Base-by-base conservation (phyloP, 2,888 invertebrate species). In the Quadroppia sp. region DNA sequence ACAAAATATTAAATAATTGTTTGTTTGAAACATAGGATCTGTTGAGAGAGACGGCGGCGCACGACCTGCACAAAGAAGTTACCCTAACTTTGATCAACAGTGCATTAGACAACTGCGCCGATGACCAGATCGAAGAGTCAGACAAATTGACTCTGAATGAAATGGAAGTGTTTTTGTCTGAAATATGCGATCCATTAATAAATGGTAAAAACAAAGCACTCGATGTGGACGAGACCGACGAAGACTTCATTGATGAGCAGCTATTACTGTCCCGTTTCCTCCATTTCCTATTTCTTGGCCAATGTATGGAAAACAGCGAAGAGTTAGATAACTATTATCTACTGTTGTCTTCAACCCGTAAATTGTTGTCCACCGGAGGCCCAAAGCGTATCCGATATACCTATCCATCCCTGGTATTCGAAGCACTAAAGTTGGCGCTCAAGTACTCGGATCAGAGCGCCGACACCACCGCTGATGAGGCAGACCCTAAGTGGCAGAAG, bases 401-500 rank as follows among this genome's bases (percentile, higher is more conserved):
- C 0, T 86, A 99, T 79, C 98, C 99, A 25, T 94, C 98, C 0
- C 86, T 99, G 42, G 88, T 98, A 72, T 97, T 98, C 84, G 91
- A 94, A 82, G 94, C 96, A 0, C 97, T 92, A 82, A 88, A 90
- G 72, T 85, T 98, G 42, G 92, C 95, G 0, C 90, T 89, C 82
- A 88, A 89, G 73, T 97, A 94, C 81, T 89, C 89, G 81, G 86
- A 87, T 17, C 85, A 90, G 20, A 86, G 90, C 20, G 86, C 88
- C 75, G 88, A 90, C 13, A 13, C 32, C 0, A n/a, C 30, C 1
- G 30, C 15, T 1, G 87, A 92, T 17, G 72, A 91, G 88, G 87
- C 92, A 88, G 97, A 98, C 82, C 92, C 92, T 73, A 92, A 94
- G 86, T 99, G 98, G 97, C 93, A 96, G 83, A 96, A 94, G 83